phyloP scores from a whole-genome alignment of 2,888 invertebrate genomes.

The Plebejus anna region DNA sequence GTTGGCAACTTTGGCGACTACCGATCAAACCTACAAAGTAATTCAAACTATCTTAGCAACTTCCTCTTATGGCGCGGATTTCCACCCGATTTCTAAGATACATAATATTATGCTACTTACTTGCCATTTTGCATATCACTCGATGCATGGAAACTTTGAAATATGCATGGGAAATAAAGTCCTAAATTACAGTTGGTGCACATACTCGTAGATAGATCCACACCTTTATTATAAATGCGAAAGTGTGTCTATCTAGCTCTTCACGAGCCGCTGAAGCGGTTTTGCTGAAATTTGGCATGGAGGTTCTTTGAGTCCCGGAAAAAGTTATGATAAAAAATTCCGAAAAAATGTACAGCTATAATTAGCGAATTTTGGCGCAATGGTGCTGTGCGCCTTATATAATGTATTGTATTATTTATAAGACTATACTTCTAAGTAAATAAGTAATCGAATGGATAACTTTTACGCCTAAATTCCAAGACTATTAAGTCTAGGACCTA shows the following conservation, averaged over 20 bases:
- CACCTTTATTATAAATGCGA: no score
- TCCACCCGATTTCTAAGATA: conserved; percentile 35
- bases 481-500: neutral
- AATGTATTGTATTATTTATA: no score
- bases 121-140: conserved; percentile 30
- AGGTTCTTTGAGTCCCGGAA: no score
- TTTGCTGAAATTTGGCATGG: no score
- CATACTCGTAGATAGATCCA: neutral
- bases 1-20: conserved; percentile 46
- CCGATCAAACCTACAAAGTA: conserved; percentile 49
- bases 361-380: no score
- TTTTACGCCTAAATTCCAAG: neutral
- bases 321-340: no score
- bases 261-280: no score
- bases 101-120: conserved; percentile 29
- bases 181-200: neutral
- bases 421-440: no score
- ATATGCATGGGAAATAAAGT: neutral
- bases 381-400: no score
- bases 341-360: no score
- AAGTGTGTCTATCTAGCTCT: no score
- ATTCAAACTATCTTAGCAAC: conserved; percentile 42
- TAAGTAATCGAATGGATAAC: neutral
- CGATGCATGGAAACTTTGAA: conserved; percentile 16
- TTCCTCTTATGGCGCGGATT: conserved; percentile 37